phyloP scores from a whole-genome alignment of 1,140 invertebrate genomes.

The Drosophila carrolli region DNA sequence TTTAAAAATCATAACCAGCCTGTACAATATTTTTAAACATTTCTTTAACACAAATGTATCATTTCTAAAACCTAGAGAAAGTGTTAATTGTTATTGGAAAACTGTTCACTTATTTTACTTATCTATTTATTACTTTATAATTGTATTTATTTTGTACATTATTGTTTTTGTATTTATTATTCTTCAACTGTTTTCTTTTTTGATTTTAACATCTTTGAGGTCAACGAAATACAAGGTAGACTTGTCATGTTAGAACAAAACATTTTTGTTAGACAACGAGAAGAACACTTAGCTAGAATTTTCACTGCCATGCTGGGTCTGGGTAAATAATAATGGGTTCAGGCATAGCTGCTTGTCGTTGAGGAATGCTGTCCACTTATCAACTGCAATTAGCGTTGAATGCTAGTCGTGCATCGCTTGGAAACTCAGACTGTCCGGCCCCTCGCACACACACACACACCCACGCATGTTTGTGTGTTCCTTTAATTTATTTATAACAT shows the following conservation, averaged over 20 bases:
- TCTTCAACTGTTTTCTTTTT: too few relatives aligned
- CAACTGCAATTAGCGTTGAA: constrained; percentile 47
- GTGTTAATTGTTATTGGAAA: too few relatives aligned
- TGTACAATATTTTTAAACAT: too few relatives aligned
- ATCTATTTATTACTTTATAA: too few relatives aligned
- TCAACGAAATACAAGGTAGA: too few relatives aligned
- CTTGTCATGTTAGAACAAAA: not conserved
- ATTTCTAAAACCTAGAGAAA: too few relatives aligned
- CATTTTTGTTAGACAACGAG: not conserved
- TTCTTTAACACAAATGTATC: too few relatives aligned
- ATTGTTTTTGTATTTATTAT: too few relatives aligned
- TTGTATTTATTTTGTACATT: too few relatives aligned
- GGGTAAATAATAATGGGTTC: constrained; percentile 20
- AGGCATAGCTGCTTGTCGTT: constrained; percentile 12
- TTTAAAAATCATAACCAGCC: too few relatives aligned
- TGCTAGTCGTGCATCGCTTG: constrained; percentile 33
- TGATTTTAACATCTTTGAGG: too few relatives aligned
- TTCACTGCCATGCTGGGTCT: not conserved
- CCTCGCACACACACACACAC: constrained; percentile 10
- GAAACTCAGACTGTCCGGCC: constrained; percentile 43
- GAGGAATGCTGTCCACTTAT: constrained; percentile 48
- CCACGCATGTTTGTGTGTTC: constrained; percentile 14
- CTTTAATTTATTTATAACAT: constrained; percentile 80
- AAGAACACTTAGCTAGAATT: constrained; percentile 9
- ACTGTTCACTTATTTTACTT: too few relatives aligned